A percentile compares a stretch with the other conserved stretches of the same genome.
Conservation (phyloP, 92 coral and sea anemone genomes). For the Phenganax stokvisi region DNA sequence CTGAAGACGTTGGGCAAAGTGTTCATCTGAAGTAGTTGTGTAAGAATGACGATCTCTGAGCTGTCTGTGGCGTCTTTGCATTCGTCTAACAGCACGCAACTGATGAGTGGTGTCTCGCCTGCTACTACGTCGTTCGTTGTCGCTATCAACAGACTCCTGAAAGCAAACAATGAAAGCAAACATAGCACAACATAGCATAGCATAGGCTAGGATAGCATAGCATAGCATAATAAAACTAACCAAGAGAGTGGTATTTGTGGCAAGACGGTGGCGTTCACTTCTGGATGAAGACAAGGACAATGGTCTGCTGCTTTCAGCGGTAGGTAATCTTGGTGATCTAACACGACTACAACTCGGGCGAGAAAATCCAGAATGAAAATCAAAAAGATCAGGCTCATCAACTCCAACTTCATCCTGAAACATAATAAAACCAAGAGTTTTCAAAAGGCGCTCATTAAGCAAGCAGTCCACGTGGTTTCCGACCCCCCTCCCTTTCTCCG, state of each 20-base stretch:
- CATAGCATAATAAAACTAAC: not conserved
- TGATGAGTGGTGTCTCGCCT: conserved; percentile 6
- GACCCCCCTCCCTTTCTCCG: too few species aligned
- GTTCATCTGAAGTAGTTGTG: conserved; percentile 8
- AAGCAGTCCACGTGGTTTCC: not conserved
- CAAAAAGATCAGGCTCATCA: conserved; percentile 1
- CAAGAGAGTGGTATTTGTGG: not conserved
- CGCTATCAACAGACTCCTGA: conserved; percentile 8
- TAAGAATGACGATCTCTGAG: conserved; percentile 16
- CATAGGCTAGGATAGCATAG: too few species aligned
- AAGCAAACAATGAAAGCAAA: not conserved
- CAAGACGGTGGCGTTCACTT: conserved; percentile 19
- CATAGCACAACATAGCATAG: not conserved
- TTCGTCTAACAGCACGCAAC: conserved; percentile 9
- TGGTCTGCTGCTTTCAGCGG: conserved; percentile 12
- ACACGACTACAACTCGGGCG: conserved; percentile 34
- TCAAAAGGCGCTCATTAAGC: not conserved
- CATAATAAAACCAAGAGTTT: not conserved
- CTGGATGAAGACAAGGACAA: not conserved
- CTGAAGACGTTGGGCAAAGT: conserved; percentile 9
- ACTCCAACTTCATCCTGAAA: not conserved
- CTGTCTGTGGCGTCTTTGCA: conserved; percentile 17
- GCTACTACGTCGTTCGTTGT: conserved; percentile 3
- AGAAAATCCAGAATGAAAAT: conserved; percentile 5
- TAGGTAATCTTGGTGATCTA: conserved; percentile 12